A percentile compares a stretch with the other conserved stretches of the same genome.
These are phyloP conservation scores for Agapostemon virescens DNA, from an alignment of 2,888 invertebrate species.

Conservation along the genomic window DNA sequence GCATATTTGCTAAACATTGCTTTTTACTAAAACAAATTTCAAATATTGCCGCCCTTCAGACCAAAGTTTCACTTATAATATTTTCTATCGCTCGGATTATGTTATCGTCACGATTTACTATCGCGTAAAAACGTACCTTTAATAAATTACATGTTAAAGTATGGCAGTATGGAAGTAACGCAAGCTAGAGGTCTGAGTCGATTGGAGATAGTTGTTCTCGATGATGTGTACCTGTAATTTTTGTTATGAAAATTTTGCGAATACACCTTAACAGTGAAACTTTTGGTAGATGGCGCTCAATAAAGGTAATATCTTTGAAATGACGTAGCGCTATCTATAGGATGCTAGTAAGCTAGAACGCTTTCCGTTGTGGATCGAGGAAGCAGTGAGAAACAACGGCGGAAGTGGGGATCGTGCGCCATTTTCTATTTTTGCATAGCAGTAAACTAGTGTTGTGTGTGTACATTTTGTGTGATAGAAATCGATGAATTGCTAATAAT, in stretches of 20 bases:
- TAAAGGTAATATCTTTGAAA: slow-evolving; percentile 16
- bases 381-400: slow-evolving; percentile 73
- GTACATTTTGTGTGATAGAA: slow-evolving; percentile 75
- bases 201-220: neutral
- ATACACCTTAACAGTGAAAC: slow-evolving; percentile 16
- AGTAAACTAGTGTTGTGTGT: slow-evolving; percentile 78
- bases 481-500: slow-evolving; percentile 68
- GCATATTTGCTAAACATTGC: too few species aligned
- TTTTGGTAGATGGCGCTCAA: slow-evolving; percentile 36
- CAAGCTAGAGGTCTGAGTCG: neutral
- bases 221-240: neutral
- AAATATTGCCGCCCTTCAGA: neutral
- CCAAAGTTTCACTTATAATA: neutral
- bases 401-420: slow-evolving; percentile 76
- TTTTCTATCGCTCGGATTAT: neutral
- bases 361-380: slow-evolving; percentile 68
- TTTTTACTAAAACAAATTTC: too few species aligned
- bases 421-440: slow-evolving; percentile 80
- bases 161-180: neutral
- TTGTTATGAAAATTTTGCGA: slow-evolving; percentile 6
- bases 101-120: too few species aligned
- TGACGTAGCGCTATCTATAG: slow-evolving; percentile 48
- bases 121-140: too few species aligned
- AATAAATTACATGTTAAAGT: neutral
- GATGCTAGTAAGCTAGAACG: slow-evolving; percentile 48